Base-by-base conservation (phyloP, 2,888 invertebrate genomes). In the Acronicta aceris region DNA sequence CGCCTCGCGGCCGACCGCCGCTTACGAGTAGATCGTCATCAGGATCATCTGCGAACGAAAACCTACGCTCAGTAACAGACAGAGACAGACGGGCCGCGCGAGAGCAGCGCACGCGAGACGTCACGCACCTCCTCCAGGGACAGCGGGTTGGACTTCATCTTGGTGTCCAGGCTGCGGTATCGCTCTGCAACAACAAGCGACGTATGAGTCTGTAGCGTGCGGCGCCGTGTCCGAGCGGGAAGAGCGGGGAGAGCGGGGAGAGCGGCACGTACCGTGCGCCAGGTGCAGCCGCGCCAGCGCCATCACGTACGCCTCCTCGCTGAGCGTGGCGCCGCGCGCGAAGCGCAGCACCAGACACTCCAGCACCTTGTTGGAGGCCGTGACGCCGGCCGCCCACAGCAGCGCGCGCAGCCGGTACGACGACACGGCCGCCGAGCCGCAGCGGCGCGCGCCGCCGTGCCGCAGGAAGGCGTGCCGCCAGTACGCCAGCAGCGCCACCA, bases 101-200 rank as follows among this genome's bases (percentile, higher is more conserved):
- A 13, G 36, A 36, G 25, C 9, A 15, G 9, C 13, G 9, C 6
- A 9, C 13, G 54, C 8, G 13, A 12, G 30, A 16, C 3, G 41
- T 12, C 27, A 83, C 90, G 85, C 85, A 96, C 96, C 95, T 97
- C 97, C 93, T 97, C 97, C 71, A 97, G 85, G 10, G 96, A 96
- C 63, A 97, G 90, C 42, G 97, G 96, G 87, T 96, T 97, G 65
- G 96, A 95, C 87, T 96, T 97, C 92, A 96, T 95, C 91, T 96
- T 96, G 41, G 96, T 95, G 82, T 97, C 96, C 72, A 97, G 93
- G 79, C 95, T 96, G 80, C 96, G 96, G 87, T 96, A 96, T 63
- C 97, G 88, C 82, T 97, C 96, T 97, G 94, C 89, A 95, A 76
- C 59, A 86, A 68, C 73, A 74, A 57, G 57, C 63, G 64, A 8